phyloP scores from a whole-genome alignment of 2,113 vertebrate species.

The Hemiscyllium ocellatum region DNA sequence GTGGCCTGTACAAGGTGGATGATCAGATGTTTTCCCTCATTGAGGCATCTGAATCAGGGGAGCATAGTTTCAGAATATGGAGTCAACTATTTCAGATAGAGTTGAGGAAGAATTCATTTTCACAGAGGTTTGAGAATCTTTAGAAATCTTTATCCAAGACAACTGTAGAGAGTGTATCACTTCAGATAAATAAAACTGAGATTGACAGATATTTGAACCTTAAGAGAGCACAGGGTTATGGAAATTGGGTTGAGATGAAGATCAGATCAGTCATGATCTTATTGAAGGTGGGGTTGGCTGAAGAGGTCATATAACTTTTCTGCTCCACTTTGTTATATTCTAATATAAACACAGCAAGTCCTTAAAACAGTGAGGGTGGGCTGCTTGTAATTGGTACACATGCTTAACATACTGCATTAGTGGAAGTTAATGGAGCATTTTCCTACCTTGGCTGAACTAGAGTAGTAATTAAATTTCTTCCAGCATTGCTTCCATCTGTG shows the following conservation, averaged over 20 bases:
- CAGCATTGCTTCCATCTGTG: background rate
- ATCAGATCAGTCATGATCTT: background rate
- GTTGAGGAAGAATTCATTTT: background rate
- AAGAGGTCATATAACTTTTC: background rate
- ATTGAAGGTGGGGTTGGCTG: background rate
- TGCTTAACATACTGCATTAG: background rate
- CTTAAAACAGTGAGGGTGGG: background rate
- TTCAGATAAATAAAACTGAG: background rate
- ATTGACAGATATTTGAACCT: background rate
- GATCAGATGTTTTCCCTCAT: background rate
- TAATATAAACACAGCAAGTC: background rate
- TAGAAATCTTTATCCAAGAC: background rate
- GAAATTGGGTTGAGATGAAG: background rate
- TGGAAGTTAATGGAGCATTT: background rate
- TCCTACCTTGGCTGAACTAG: background rate
- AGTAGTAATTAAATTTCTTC: background rate
- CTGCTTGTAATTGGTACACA: slow-evolving; percentile 4
- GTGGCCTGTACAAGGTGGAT: background rate
- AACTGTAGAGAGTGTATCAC: background rate
- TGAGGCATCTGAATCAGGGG: background rate
- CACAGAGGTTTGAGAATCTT: background rate
- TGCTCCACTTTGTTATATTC: background rate
- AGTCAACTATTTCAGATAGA: background rate
- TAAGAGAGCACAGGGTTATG: background rate
- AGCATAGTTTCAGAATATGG: background rate